Evolutionary conservation across 1,140 invertebrate species (phyloP).

Genomic region (Lasioglossum baleicum): DNA sequence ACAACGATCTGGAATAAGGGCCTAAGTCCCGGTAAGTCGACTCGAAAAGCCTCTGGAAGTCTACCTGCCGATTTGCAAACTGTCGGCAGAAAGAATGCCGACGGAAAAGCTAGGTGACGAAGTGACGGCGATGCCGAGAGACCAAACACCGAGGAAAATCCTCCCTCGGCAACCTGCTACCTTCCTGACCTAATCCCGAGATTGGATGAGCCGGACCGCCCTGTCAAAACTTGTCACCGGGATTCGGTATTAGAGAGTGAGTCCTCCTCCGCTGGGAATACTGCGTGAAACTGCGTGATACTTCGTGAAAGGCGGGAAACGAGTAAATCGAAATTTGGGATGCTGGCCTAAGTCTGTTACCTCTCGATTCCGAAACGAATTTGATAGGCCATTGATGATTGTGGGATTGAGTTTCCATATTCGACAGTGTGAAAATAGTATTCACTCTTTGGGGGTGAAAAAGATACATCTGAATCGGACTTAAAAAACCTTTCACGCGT

Average conservation of each 20-base stretch:
- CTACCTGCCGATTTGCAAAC: constrained; percentile 35
- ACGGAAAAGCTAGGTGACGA: constrained; percentile 26
- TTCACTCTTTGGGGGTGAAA: too few relatives aligned
- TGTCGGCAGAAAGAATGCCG: neutral
- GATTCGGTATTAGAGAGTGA: constrained; percentile 6
- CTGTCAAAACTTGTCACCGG: constrained; percentile 54
- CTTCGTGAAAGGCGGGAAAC: neutral
- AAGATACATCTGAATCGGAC: too few relatives aligned
- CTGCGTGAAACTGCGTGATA: neutral
- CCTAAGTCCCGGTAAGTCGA: constrained; percentile 11
- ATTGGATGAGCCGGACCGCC: constrained; percentile 39
- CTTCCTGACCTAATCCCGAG: constrained; percentile 44
- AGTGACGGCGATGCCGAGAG: constrained; percentile 20
- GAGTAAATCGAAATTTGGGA: neutral
- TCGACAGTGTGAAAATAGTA: too few relatives aligned
- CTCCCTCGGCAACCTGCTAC: constrained; percentile 24
- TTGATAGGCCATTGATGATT: neutral
- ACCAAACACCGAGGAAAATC: constrained; percentile 34
- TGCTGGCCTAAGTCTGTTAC: neutral
- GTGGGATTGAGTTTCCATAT: too few relatives aligned
- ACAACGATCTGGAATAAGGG: constrained; percentile 22
- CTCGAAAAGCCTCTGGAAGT: neutral
- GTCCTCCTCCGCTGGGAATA: neutral
- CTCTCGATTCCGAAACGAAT: neutral
- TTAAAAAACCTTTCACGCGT: too few relatives aligned